Conservation (phyloP, 2,797 vertebrate species). For the Hozukius guyotensis region DNA sequence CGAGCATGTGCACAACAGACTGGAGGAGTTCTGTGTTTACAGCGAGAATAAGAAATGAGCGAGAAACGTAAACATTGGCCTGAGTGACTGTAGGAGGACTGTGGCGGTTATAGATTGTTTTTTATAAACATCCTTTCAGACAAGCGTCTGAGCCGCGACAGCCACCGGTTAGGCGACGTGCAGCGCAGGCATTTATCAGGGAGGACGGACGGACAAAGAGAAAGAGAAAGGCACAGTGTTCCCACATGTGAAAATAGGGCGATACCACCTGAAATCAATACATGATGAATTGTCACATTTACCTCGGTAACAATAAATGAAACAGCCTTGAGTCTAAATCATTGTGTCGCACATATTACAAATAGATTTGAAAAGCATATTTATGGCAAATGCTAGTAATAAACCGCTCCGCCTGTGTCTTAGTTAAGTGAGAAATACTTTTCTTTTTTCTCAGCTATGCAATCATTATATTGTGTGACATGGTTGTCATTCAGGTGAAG, state of each 20-base stretch:
- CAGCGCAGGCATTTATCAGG: conserved; percentile 33
- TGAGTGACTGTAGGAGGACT: conserved; percentile 50
- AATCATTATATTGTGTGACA: not conserved
- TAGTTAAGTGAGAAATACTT: not conserved
- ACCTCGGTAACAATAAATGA: not conserved
- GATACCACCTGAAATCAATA: conserved; percentile 1
- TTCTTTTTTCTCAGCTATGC: not conserved
- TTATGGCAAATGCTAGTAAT: not conserved
- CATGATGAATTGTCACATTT: not conserved
- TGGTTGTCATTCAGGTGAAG: not conserved
- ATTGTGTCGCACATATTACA: not conserved
- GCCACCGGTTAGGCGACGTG: conserved; percentile 10
- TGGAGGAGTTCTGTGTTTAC: conserved; percentile 63
- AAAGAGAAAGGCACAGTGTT: not conserved
- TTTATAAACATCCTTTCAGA: conserved; percentile 70
- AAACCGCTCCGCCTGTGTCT: not conserved
- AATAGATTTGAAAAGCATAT: not conserved
- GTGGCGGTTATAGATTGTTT: conserved; percentile 63
- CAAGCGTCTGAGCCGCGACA: conserved; percentile 42
- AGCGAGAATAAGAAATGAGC: conserved; percentile 62
- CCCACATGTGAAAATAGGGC: not conserved
- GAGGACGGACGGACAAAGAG: not conserved
- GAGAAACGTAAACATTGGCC: conserved; percentile 65
- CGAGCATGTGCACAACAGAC: conserved; percentile 31
- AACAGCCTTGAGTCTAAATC: not conserved